Evolutionary conservation across 2,888 invertebrate species (phyloP).

Genomic region (Notodonta ziczac): DNA sequence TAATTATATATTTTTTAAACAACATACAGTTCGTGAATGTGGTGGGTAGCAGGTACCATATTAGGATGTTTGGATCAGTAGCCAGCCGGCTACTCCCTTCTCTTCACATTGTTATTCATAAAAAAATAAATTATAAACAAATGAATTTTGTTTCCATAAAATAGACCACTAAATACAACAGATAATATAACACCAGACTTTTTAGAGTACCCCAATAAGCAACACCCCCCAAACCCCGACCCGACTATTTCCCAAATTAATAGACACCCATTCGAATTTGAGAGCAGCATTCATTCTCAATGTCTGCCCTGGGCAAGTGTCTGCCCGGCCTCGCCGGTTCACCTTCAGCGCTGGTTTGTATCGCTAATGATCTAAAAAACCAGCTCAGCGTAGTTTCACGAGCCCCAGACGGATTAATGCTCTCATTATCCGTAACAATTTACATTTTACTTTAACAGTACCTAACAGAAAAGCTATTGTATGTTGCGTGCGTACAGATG

Average conservation of each 20-base stretch:
- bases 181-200: neutral
- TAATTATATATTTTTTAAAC: too few relatives aligned
- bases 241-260: neutral
- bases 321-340: constrained; percentile 5
- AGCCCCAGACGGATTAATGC: constrained; percentile 29
- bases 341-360: constrained; percentile 14
- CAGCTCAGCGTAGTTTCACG: constrained; percentile 10
- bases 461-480: neutral
- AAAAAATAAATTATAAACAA: too few relatives aligned
- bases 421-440: constrained; percentile 22
- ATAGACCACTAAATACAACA: too few relatives aligned
- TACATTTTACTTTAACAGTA: constrained; percentile 16
- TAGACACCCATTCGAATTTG: neutral
- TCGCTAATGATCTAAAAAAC: constrained; percentile 24
- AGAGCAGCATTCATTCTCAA: neutral
- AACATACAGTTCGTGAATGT: too few relatives aligned
- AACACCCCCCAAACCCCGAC: neutral
- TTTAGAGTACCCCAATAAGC: neutral
- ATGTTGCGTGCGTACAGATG: neutral
- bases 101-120: too few relatives aligned
- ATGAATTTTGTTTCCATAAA: too few relatives aligned
- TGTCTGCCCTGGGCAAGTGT: too few relatives aligned
- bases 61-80: too few relatives aligned
- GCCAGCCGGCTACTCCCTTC: too few relatives aligned
- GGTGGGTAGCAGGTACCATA: too few relatives aligned